A percentile compares a stretch with the other conserved stretches of the same genome.
Evolutionary conservation across 2,888 invertebrate species (phyloP).

Genomic region (Agonopterix alstromeriana): DNA sequence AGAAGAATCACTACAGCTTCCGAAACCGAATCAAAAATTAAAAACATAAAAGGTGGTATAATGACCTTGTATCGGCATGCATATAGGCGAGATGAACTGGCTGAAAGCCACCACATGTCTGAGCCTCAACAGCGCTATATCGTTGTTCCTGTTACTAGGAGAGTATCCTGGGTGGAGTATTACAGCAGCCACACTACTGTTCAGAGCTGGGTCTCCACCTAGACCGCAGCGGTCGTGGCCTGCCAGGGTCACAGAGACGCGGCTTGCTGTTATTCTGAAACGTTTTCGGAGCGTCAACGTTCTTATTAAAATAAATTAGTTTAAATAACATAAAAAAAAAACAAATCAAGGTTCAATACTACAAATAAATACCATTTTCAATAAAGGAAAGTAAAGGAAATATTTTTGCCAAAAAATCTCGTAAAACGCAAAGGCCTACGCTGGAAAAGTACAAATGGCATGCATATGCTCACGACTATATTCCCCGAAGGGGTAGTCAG

Average conservation of each 20-base stretch:
- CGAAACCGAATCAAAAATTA: too few species aligned
- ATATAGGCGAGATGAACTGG: slow-evolving; percentile 73
- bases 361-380: neutral
- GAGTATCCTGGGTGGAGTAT: slow-evolving; percentile 73
- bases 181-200: slow-evolving; percentile 67
- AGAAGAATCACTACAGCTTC: too few species aligned
- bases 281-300: neutral
- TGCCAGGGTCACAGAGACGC: slow-evolving; percentile 72
- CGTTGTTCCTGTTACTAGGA: slow-evolving; percentile 65
- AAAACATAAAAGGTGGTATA: neutral
- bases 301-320: neutral
- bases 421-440: too few species aligned
- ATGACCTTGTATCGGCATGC: slow-evolving; percentile 69
- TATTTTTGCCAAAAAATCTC: too few species aligned
- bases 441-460: too few species aligned
- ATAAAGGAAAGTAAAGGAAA: too few species aligned
- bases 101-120: slow-evolving; percentile 67
- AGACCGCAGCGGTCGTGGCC: slow-evolving; percentile 69
- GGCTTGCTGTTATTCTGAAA: slow-evolving; percentile 48
- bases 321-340: neutral
- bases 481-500: too few species aligned
- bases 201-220: slow-evolving; percentile 60
- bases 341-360: neutral
- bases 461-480: too few species aligned
- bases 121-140: slow-evolving; percentile 77